Evolutionary conservation across 2,113 vertebrate genomes (phyloP).

Genomic region (Pelobates fuscus): DNA sequence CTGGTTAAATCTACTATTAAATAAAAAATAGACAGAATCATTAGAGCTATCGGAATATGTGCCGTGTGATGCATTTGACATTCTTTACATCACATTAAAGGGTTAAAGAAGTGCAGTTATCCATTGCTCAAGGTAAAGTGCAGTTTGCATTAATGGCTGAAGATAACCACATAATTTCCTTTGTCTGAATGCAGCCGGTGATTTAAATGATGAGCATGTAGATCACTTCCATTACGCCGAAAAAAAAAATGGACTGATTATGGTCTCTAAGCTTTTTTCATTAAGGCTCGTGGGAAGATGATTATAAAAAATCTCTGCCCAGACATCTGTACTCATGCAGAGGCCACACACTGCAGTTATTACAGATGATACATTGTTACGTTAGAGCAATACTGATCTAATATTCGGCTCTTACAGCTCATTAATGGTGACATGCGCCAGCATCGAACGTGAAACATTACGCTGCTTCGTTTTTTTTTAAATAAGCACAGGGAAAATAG

Average conservation of each 20-base stretch:
- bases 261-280: slow-evolving; percentile 7
- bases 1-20: too few relatives aligned
- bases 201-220: slow-evolving; percentile 23
- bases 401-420: slow-evolving; percentile 26
- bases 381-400: slow-evolving; percentile 19
- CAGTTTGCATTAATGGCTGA: background rate
- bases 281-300: slow-evolving; percentile 27
- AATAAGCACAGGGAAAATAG: background rate
- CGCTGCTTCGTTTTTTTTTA: slow-evolving; percentile 2
- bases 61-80: too few relatives aligned
- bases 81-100: too few relatives aligned
- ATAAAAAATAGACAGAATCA: too few relatives aligned
- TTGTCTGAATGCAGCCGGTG: background rate
- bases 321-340: slow-evolving; percentile 25
- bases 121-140: background rate
- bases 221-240: slow-evolving; percentile 5
- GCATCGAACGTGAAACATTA: background rate
- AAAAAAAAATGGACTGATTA: slow-evolving; percentile 22
- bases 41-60: too few relatives aligned
- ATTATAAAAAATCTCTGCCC: slow-evolving; percentile 29
- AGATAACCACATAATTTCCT: background rate
- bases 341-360: slow-evolving; percentile 28
- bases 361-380: slow-evolving; percentile 27
- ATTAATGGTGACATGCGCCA: slow-evolving; percentile 23
- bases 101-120: background rate